phyloP scores from a whole-genome alignment of 2,797 vertebrate genomes.

The Cirrhinus molitorella region DNA sequence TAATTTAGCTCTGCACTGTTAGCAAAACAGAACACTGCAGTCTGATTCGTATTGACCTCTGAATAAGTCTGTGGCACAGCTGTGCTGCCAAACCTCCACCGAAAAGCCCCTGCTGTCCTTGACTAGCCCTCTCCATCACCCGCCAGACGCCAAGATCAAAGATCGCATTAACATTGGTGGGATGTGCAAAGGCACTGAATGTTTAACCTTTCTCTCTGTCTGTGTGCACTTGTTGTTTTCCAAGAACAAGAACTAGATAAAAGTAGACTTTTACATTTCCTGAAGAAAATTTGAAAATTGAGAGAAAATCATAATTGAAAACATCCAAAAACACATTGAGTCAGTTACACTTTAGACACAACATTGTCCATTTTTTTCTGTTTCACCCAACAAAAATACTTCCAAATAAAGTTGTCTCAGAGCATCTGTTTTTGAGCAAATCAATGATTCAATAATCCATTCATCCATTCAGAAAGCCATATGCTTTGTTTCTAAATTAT shows the following conservation, averaged over 20 bases:
- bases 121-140: slow-evolving; percentile 48
- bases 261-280: not conserved
- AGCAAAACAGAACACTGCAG: slow-evolving; percentile 41
- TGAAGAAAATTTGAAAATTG: no score
- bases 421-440: not conserved
- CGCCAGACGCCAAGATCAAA: slow-evolving; percentile 52
- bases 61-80: slow-evolving; percentile 56
- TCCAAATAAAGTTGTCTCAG: no score
- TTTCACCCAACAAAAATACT: no score
- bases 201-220: slow-evolving; percentile 39
- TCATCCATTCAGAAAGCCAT: not conserved
- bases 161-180: slow-evolving; percentile 51
- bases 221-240: slow-evolving; percentile 18
- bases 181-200: slow-evolving; percentile 33
- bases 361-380: not conserved
- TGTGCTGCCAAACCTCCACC: slow-evolving; percentile 35
- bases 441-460: not conserved
- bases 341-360: not conserved
- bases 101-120: slow-evolving; percentile 38
- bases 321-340: no score
- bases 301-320: not conserved
- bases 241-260: not conserved
- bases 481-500: not conserved
- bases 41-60: slow-evolving; percentile 53
- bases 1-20: slow-evolving; percentile 48